phyloP scores from a whole-genome alignment of 2,888 invertebrate species.

The Biston betularia region DNA sequence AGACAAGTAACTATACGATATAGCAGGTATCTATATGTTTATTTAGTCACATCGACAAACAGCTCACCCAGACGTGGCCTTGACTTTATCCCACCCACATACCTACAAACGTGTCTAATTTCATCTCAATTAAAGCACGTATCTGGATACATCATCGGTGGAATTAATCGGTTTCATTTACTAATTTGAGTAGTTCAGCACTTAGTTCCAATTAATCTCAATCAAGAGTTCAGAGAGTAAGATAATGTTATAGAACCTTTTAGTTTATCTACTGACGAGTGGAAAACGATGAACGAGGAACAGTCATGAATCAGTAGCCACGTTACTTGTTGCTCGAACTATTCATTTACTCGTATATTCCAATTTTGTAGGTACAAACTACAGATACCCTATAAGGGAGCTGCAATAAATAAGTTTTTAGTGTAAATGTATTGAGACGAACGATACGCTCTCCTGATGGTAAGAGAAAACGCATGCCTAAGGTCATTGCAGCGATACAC shows the following conservation, averaged over 20 bases:
- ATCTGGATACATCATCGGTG: slow-evolving; percentile 4
- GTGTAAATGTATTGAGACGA: too few relatives aligned
- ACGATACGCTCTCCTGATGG: too few relatives aligned
- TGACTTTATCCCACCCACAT: neutral
- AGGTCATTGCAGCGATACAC: too few relatives aligned
- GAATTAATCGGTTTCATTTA: slow-evolving; percentile 12
- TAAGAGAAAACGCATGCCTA: too few relatives aligned
- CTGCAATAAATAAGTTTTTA: too few relatives aligned
- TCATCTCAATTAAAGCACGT: slow-evolving; percentile 12
- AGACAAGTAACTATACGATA: too few relatives aligned
- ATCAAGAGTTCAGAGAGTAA: slow-evolving; percentile 6
- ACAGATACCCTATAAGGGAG: too few relatives aligned
- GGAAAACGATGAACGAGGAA: neutral
- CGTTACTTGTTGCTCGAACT: neutral
- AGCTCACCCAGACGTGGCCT: slow-evolving; percentile 1
- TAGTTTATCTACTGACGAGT: neutral
- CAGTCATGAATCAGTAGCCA: neutral
- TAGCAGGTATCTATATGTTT: neutral
- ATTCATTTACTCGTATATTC: too few relatives aligned
- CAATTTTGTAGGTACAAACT: too few relatives aligned
- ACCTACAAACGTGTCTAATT: slow-evolving; percentile 11
- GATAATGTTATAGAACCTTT: neutral
- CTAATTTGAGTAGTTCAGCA: slow-evolving; percentile 13
- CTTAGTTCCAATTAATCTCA: slow-evolving; percentile 15
- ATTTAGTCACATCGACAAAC: neutral